Conservation (phyloP, 2,113 vertebrate genomes). For the Stegostoma tigrinum region DNA sequence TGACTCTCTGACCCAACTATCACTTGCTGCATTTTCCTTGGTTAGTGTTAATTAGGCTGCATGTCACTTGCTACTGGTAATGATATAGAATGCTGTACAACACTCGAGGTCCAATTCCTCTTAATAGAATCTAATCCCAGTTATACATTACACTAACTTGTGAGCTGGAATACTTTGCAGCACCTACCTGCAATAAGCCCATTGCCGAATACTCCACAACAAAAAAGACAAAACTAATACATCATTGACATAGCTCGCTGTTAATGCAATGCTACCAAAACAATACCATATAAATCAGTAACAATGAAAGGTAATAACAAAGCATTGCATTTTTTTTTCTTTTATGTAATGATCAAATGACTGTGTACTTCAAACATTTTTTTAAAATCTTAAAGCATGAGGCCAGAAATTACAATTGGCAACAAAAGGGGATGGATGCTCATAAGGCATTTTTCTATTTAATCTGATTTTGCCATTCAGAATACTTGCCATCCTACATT, state of each 20-base stretch:
- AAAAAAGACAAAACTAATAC: background rate
- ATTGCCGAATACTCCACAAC: background rate
- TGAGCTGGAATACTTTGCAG: background rate
- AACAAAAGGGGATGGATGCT: background rate
- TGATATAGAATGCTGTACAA: background rate
- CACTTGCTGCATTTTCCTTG: background rate
- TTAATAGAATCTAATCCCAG: background rate
- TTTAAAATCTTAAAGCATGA: background rate
- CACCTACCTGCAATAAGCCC: too few species aligned
- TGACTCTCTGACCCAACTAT: background rate
- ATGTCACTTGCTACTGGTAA: background rate
- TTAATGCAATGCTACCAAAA: background rate
- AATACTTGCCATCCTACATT: background rate
- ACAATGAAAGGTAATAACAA: background rate
- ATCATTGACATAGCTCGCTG: background rate
- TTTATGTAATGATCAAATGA: background rate
- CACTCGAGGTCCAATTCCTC: background rate
- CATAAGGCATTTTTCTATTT: background rate
- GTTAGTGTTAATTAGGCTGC: background rate
- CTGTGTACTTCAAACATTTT: conserved; percentile 1
- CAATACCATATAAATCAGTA: background rate
- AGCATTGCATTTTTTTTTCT: background rate
- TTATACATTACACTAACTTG: background rate
- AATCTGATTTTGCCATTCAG: background rate
- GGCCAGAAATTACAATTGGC: background rate